Conservation (phyloP, 1,140 invertebrate species). For the roundworm (Caenorhabditis elegans) region WBcel235 BX284604.4:3252001-3252500, state of each 20-base stretch:
- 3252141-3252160: no score
- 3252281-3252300: no score
- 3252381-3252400: neutral
- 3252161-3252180: no score
- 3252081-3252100: no score
- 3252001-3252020: no score
- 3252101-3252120: no score
- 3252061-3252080: no score
- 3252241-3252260: slow-evolving; percentile 27
- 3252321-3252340: neutral
- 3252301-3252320: no score
- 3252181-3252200: neutral
- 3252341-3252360: neutral
- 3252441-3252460: neutral
- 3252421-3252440: neutral
- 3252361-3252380: neutral
- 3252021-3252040: no score
- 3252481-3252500: neutral
- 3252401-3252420: neutral
- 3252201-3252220: neutral
- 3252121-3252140: no score
- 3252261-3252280: slow-evolving; percentile 23
- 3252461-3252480: neutral
- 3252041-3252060: no score
- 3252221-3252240: neutral